A percentile compares a stretch with the other conserved stretches of the same genome.
Conservation (phyloP, 2,113 vertebrate genomes). For the Coptodon bakossiorum region DNA sequence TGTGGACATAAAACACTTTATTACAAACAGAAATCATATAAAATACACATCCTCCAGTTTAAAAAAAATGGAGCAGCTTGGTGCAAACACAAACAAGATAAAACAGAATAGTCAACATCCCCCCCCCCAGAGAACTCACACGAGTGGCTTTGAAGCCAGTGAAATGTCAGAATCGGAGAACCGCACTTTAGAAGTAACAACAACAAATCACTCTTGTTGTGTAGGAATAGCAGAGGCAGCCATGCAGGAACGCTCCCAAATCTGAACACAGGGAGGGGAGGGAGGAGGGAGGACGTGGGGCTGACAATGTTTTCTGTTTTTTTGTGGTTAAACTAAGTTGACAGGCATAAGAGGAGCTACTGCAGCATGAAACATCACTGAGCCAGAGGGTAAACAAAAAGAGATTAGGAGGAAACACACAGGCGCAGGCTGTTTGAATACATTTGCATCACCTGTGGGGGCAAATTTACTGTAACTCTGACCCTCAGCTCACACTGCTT, state of each 20-base stretch:
- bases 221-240: background rate
- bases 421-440: background rate
- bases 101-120: background rate
- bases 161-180: background rate
- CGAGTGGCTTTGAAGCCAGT: background rate
- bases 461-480: background rate
- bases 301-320: background rate
- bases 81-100: background rate
- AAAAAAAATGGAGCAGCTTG: background rate
- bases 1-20: constrained; percentile 15
- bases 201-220: background rate
- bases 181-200: background rate
- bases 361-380: background rate
- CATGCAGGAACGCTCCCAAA: background rate
- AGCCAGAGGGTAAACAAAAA: constrained; percentile 3
- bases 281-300: background rate
- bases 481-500: background rate
- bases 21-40: constrained; percentile 14
- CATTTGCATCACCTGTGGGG: background rate
- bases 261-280: background rate
- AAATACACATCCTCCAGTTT: background rate
- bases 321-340: background rate
- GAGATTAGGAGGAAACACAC: background rate
- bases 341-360: constrained; percentile 25
- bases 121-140: background rate